These are phyloP conservation scores for Tolmerus cingulatus DNA, from an alignment of 2,888 invertebrate species.

Conservation along the genomic window DNA sequence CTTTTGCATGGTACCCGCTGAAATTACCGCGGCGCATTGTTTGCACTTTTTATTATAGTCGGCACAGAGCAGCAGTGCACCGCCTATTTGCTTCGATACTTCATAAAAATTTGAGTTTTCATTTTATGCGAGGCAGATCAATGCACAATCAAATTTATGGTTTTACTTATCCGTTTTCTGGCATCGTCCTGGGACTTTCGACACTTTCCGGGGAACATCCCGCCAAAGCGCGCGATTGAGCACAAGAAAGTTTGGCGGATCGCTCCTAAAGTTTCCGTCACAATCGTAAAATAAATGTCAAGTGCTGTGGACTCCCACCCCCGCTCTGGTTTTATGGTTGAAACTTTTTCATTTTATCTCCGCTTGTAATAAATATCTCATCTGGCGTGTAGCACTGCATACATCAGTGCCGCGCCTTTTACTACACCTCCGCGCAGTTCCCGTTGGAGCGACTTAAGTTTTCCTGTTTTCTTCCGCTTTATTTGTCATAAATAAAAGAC, in stretches of 20 bases:
- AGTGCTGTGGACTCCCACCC: constrained; percentile 1
- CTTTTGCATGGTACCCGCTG: not conserved
- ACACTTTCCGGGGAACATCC: not conserved
- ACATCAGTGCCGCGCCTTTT: not conserved
- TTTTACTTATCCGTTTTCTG: constrained; percentile 16
- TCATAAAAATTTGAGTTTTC: not conserved
- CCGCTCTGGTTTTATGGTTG: not conserved
- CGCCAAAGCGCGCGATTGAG: not conserved
- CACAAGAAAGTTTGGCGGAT: not conserved
- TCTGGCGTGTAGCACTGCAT: constrained; percentile 7
- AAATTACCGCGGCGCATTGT: not conserved
- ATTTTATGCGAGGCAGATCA: not conserved
- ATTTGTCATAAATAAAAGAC: constrained; percentile 37
- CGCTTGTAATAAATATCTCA: constrained; percentile 19
- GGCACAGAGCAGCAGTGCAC: not conserved
- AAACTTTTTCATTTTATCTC: constrained; percentile 30
- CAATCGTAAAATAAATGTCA: constrained; percentile 29
- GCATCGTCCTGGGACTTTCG: not conserved
- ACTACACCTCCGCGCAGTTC: not conserved
- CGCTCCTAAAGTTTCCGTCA: constrained; percentile 23
- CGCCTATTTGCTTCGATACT: not conserved
- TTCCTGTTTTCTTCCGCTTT: not conserved
- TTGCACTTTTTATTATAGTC: constrained; percentile 8
- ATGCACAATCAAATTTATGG: constrained; percentile 22
- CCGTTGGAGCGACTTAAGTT: not conserved